Evolutionary conservation across 2,888 invertebrate species (phyloP), one percentile per base, ranked within the genome.

Genomic region (Iselma pallidipennis): DNA sequence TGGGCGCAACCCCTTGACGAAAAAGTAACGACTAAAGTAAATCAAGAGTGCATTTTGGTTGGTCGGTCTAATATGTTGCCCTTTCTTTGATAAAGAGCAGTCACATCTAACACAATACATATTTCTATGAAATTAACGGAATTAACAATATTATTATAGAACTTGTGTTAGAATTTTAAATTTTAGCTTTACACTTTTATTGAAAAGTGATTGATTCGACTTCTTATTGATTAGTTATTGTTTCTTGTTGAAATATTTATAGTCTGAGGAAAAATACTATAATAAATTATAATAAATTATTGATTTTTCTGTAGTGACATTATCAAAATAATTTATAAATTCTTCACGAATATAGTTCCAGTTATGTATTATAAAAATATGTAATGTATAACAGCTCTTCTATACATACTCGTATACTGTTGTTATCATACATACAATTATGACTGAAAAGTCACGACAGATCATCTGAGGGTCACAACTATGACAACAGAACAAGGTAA

Each of bases 401-500:
- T n/a, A n/a, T n/a, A n/a, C 6, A 14, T 14, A 14, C 5, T 7
- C 37, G 37, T 16, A 16, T 16, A 49, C 23, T 6, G 21, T 4
- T 14, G 16, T 29, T 51, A 51, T 51, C 51, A 26, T 14, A 10
- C 42, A 37, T 16, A 51, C 9, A 29, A 51, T 51, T 29, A 29
- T 51, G 31, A 31, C 14, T 19, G 29, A 51, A 19, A 42, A 51
- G 51, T 31, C 26, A 51, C 14, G 51, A 28, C 16, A 37, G 6
- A 4, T n/a, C 4, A 16, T 31, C 51, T 31, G 14, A 29, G 16
- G 51, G 51, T 51, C 51, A n/a, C n/a, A 51, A 29, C 12, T 12
- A 29, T 31, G 29, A 51, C 51, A 51, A 51, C 51, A 51, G 25
- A 51, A 51, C 28, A 51, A 31, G 51, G 28, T 29, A 29, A 51